Evolutionary conservation across 1,140 invertebrate genomes (phyloP).

Genomic region (Sycobia sp.): DNA sequence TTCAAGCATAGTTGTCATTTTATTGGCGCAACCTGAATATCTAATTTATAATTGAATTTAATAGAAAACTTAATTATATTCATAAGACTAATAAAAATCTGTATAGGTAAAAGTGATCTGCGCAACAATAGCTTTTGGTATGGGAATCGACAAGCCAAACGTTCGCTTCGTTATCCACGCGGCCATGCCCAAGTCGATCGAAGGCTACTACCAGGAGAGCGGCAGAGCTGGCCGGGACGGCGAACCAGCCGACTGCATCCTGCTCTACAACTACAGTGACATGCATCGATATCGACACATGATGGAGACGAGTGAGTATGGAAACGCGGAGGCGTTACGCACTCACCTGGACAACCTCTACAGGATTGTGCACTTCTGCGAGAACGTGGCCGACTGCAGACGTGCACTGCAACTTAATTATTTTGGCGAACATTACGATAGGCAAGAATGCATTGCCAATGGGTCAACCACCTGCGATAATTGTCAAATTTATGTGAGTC

Average conservation of each 20-base stretch:
- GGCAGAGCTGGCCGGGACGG: conserved; percentile 94
- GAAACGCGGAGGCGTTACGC: conserved; percentile 65
- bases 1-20: too few species aligned
- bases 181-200: conserved; percentile 90
- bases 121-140: conserved; percentile 95
- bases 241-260: conserved; percentile 76
- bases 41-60: too few species aligned
- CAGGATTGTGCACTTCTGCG: conserved; percentile 88
- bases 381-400: conserved; percentile 89
- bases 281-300: conserved; percentile 76
- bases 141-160: conserved; percentile 98
- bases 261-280: conserved; percentile 88
- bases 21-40: too few species aligned
- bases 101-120: conserved; percentile 71
- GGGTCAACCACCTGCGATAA: conserved; percentile 83
- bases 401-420: conserved; percentile 86
- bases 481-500: conserved; percentile 74
- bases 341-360: conserved; percentile 87
- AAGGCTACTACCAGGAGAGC: conserved; percentile 97
- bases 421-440: conserved; percentile 88
- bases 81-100: too few species aligned
- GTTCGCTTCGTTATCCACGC: conserved; percentile 91
- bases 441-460: conserved; percentile 67
- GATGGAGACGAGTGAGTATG: conserved; percentile 66
- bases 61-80: neutral